Evolutionary conservation across 2,888 invertebrate genomes (phyloP).

Genomic region (Agapostemon virescens): DNA sequence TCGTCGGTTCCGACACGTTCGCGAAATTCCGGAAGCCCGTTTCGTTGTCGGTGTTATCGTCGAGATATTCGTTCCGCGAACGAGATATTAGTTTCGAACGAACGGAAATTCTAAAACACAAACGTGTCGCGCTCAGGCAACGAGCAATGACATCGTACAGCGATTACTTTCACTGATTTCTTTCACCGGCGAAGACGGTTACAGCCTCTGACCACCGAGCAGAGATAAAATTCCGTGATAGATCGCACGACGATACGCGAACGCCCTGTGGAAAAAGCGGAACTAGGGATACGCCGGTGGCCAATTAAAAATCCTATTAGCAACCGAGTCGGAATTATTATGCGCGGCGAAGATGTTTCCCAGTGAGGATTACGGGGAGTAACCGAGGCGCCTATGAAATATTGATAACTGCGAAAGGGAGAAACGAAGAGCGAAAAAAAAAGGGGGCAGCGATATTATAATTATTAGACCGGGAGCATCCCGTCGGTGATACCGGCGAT

Average conservation of each 20-base stretch:
- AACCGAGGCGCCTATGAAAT: constrained; percentile 32
- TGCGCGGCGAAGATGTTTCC: constrained; percentile 12
- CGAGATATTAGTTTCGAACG: too few species aligned
- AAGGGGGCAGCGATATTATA: background rate
- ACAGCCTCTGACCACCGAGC: constrained; percentile 43
- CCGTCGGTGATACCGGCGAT: background rate
- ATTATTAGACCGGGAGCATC: background rate
- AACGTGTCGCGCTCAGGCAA: background rate
- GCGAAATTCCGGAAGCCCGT: background rate
- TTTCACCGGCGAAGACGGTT: constrained; percentile 50
- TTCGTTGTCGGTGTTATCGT: background rate
- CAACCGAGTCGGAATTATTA: constrained; percentile 25
- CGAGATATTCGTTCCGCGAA: background rate
- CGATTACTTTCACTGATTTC: constrained; percentile 68
- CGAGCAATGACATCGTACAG: constrained; percentile 40
- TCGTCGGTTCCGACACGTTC: background rate
- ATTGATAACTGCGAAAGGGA: constrained; percentile 18
- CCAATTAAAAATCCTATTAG: constrained; percentile 52
- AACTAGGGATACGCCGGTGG: constrained; percentile 30
- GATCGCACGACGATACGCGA: constrained; percentile 11
- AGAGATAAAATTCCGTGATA: constrained; percentile 40
- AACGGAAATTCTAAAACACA: too few species aligned
- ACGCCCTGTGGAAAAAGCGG: constrained; percentile 32
- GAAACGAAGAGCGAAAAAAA: background rate
- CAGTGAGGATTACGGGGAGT: background rate